phyloP scores from a whole-genome alignment of 2,888 invertebrate species.

The Criorhina ranunculi region DNA sequence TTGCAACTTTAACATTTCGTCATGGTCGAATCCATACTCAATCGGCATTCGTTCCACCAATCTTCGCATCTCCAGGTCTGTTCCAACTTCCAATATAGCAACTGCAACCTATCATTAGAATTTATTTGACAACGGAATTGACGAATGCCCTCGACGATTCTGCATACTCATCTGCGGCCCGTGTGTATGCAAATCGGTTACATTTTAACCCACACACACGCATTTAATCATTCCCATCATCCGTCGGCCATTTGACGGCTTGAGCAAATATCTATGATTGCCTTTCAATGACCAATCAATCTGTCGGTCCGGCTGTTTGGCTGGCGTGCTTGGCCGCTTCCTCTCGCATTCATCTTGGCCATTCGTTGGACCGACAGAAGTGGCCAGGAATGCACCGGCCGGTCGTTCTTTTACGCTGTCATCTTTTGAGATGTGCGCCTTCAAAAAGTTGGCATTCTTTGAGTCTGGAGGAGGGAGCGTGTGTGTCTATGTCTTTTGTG shows the following conservation, averaged over 20 bases:
- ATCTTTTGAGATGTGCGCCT: conserved; percentile 12
- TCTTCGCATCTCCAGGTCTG: too few relatives aligned
- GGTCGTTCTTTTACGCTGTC: conserved; percentile 32
- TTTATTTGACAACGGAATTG: conserved; percentile 36
- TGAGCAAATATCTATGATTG: conserved; percentile 52
- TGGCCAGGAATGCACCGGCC: conserved; percentile 3
- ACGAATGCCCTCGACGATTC: conserved; percentile 10
- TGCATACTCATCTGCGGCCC: background rate
- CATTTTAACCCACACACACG: conserved; percentile 30
- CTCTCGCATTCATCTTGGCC: conserved; percentile 34
- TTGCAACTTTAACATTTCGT: background rate
- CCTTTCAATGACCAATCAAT: conserved; percentile 55
- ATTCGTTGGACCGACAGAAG: conserved; percentile 5
- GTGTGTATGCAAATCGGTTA: conserved; percentile 29
- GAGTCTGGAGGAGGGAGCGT: background rate
- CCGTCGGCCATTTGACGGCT: conserved; percentile 27
- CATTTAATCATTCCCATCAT: conserved; percentile 42
- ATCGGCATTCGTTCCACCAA: background rate
- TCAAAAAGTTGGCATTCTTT: conserved; percentile 3
- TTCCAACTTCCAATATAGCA: conserved; percentile 2
- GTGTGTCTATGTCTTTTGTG: background rate
- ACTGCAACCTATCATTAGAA: conserved; percentile 29
- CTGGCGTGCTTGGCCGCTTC: conserved; percentile 23
- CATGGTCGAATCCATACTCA: background rate
- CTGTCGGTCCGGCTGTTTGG: conserved; percentile 4